Evolutionary conservation across 2,113 vertebrate species (phyloP).

Genomic region (Macquaria australasica): DNA sequence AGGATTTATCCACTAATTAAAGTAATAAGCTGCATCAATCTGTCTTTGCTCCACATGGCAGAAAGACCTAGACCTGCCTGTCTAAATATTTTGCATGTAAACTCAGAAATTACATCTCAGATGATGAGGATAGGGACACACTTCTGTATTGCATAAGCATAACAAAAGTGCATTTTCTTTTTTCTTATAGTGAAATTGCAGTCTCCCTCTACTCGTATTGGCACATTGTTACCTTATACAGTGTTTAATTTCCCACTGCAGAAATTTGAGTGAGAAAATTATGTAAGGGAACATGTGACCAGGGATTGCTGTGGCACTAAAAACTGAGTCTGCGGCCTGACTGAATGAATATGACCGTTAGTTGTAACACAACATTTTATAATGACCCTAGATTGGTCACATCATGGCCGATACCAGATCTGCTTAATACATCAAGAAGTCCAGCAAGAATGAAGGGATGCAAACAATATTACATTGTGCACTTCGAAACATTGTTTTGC

Average conservation of each 20-base stretch:
- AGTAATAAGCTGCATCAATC: constrained; percentile 7
- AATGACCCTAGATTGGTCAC: background rate
- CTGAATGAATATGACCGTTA: background rate
- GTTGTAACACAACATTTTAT: background rate
- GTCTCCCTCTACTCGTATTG: background rate
- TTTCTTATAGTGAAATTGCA: background rate
- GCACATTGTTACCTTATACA: background rate
- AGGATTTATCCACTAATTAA: background rate
- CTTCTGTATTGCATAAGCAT: background rate
- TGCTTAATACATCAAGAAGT: background rate
- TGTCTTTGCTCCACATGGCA: constrained; percentile 11
- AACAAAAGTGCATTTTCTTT: background rate
- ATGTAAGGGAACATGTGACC: background rate
- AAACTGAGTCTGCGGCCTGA: background rate
- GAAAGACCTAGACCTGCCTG: background rate
- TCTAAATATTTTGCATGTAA: constrained; percentile 28
- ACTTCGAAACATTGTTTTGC: constrained; percentile 5
- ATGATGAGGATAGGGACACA: constrained; percentile 4
- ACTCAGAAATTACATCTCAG: constrained; percentile 10
- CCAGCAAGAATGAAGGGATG: background rate
- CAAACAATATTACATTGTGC: background rate
- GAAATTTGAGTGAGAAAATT: background rate
- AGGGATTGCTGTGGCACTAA: background rate
- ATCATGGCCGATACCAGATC: background rate
- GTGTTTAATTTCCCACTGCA: background rate